Evolutionary conservation across 1,140 invertebrate genomes (phyloP), one percentile per base, ranked within the genome.

Genomic region (Dendroctonus ponderosae): DNA sequence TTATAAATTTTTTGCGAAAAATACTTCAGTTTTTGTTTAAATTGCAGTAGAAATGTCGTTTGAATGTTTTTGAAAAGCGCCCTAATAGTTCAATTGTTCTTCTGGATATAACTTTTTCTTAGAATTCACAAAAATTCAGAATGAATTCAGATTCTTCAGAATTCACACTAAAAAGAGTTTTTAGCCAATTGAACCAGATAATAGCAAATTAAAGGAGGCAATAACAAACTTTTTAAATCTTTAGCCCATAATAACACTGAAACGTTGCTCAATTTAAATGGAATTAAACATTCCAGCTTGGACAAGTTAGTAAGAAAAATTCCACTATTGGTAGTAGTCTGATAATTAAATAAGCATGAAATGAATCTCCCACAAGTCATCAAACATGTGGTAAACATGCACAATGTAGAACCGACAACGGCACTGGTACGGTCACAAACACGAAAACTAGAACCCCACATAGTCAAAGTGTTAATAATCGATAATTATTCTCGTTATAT

Each of bases 341-440:
- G 0, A 52, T 12, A 12, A 12, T 52, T 26, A 9, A 46, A 46
- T 11, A 9, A 12, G 9, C 9, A 46, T 11, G 12, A 46, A 46
- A 64, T 65, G 54, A 66, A 53, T 66, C 61, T 51, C 49, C 53
- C 57, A 51, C 42, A 62, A 51, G 56, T 54, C 43, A 64, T 62
- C 26, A 26, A 26, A 26, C 26, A 26, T 2, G 26, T 26, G 26
- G 26, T 26, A 26, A 26, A 26, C 26, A 26, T 26, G 26, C 26
- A 26, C 26, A 26, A 26, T 26, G 26, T 26, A 26, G 26, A 26
- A 49, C 53, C 56, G 38, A 69, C 53, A 57, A 58, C 56, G 53
- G 57, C 57, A 63, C 53, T 69, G 53, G 53, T 58, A 58, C 39
- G 6, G 6, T 7, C 50, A 51, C 8, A 51, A 9, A 51, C 7